Evolutionary conservation across 2,888 invertebrate species (phyloP).

Genomic region (Harpagoxenus sublaevis): DNA sequence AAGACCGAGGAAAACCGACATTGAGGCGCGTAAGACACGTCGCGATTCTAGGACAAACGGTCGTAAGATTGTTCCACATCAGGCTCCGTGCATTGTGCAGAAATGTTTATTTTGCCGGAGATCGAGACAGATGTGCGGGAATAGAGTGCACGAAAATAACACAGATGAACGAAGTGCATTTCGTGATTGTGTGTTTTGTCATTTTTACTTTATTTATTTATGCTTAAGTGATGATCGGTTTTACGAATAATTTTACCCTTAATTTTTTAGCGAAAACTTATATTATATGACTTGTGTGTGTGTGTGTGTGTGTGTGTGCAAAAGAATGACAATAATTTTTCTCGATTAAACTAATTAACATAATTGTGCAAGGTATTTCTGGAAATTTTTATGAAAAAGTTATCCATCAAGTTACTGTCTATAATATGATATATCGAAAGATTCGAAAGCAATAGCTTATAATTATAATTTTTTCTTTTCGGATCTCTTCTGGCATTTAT

Average conservation of each 20-base stretch:
- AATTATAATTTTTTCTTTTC: neutral
- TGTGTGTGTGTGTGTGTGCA: no score
- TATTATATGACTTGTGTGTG: no score
- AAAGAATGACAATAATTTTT: neutral
- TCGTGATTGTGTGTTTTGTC: constrained; percentile 27
- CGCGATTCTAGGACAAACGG: constrained; percentile 70
- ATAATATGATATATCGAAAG: neutral
- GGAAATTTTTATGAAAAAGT: neutral
- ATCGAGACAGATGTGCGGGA: constrained; percentile 63
- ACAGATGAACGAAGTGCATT: constrained; percentile 53
- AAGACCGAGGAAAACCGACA: constrained; percentile 49
- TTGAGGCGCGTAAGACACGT: constrained; percentile 46
- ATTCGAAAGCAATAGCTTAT: neutral
- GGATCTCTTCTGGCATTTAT: neutral
- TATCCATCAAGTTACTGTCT: neutral
- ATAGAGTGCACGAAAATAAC: constrained; percentile 46
- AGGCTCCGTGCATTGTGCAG: constrained; percentile 46
- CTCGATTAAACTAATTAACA: neutral
- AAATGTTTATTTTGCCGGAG: constrained; percentile 63
- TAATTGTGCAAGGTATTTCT: neutral
- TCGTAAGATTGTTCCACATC: constrained; percentile 62
- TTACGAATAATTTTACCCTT: neutral
- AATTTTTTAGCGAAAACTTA: neutral
- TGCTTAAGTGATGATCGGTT: neutral
- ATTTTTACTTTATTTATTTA: neutral